Conservation (phyloP, 2,888 invertebrate species). For the Conops quadrifasciatus region DNA sequence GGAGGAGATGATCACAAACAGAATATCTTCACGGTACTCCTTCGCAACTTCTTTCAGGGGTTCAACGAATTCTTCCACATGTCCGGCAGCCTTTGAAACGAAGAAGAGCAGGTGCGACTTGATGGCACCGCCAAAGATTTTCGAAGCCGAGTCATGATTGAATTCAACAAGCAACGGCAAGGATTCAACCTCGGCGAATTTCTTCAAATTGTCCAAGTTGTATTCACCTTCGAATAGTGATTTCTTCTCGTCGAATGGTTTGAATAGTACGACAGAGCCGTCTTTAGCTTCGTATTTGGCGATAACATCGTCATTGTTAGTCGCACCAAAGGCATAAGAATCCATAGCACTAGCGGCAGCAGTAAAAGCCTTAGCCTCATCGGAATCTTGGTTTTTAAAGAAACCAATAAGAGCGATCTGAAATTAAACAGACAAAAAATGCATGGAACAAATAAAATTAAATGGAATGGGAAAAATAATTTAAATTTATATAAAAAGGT, state of each 20-base stretch:
- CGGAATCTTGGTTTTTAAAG: slow-evolving; percentile 83
- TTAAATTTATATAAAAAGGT: no score
- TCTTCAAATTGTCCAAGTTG: slow-evolving; percentile 75
- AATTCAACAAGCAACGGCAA: slow-evolving; percentile 94
- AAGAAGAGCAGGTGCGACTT: slow-evolving; percentile 96
- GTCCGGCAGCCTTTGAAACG: slow-evolving; percentile 88
- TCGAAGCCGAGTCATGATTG: slow-evolving; percentile 96
- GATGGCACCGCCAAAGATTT: slow-evolving; percentile 98
- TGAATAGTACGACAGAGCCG: slow-evolving; percentile 87
- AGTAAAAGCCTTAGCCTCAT: slow-evolving; percentile 84
- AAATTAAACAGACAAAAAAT: slow-evolving; percentile 34
- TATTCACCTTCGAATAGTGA: slow-evolving; percentile 77
- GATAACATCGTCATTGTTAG: slow-evolving; percentile 79
- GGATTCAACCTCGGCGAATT: slow-evolving; percentile 84
- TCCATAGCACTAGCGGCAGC: slow-evolving; percentile 83
- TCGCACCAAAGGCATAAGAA: slow-evolving; percentile 88
- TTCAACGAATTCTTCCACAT: slow-evolving; percentile 81
- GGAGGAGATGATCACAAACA: slow-evolving; percentile 95
- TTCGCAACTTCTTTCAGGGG: slow-evolving; percentile 85
- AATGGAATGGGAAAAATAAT: background rate
- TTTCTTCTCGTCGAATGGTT: slow-evolving; percentile 91
- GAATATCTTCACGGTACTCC: slow-evolving; percentile 88
- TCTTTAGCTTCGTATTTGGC: slow-evolving; percentile 81
- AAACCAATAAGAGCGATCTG: slow-evolving; percentile 89
- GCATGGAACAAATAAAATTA: background rate